Evolutionary conservation across 2,888 invertebrate genomes (phyloP).

Genomic region (Pristionchus fissidentatus): DNA sequence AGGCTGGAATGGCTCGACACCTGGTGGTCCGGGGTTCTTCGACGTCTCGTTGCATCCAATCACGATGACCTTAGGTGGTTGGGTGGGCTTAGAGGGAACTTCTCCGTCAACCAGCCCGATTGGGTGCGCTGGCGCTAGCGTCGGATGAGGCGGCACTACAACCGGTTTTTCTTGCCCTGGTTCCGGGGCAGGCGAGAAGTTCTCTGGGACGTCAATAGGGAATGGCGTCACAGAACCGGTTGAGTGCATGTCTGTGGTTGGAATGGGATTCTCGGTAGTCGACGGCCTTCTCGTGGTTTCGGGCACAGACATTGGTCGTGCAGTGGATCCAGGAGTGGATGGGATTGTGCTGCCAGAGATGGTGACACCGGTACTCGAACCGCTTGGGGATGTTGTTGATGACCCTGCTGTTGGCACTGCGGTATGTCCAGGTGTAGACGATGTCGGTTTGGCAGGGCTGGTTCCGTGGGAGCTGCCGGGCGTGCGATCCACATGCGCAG

Average conservation of each 20-base stretch:
- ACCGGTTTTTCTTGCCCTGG: slow-evolving; percentile 22
- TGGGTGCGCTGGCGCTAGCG: slow-evolving; percentile 6
- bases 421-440: background rate
- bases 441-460: background rate
- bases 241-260: no score
- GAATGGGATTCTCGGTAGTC: background rate
- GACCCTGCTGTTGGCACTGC: background rate
- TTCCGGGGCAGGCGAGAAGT: slow-evolving; percentile 35
- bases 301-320: background rate
- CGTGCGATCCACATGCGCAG: background rate
- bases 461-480: background rate
- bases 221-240: slow-evolving; percentile 21
- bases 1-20: slow-evolving; percentile 27
- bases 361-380: background rate
- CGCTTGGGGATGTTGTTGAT: background rate
- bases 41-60: slow-evolving; percentile 36
- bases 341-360: no score
- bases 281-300: background rate
- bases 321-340: background rate
- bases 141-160: slow-evolving; percentile 27
- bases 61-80: slow-evolving; percentile 12
- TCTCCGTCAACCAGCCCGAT: slow-evolving; percentile 24
- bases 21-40: slow-evolving; percentile 23
- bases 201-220: slow-evolving; percentile 44
- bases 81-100: background rate